Evolutionary conservation across 2,113 vertebrate species (phyloP).

Genomic region (Sterrhoptilus dennistouni): DNA sequence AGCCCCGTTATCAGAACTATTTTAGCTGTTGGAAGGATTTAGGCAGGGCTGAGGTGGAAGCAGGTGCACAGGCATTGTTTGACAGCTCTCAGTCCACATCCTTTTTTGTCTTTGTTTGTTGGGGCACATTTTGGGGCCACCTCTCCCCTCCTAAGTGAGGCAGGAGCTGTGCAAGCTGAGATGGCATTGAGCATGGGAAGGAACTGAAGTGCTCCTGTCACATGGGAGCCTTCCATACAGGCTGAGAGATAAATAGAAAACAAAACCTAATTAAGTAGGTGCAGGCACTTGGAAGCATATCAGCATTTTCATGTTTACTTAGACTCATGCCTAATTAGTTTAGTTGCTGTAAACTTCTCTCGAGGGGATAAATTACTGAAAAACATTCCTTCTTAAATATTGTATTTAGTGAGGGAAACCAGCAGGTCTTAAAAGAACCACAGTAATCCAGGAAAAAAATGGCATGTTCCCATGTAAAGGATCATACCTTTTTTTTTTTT

Average conservation of each 20-base stretch:
- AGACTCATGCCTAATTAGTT: slow-evolving; percentile 6
- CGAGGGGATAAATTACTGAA: background rate
- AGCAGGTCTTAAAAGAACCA: background rate
- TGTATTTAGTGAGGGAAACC: background rate
- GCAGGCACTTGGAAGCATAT: background rate
- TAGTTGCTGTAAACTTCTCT: slow-evolving; percentile 2
- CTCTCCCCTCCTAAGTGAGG: slow-evolving; percentile 80
- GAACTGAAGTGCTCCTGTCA: background rate
- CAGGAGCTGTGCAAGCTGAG: slow-evolving; percentile 87
- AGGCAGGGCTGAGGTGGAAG: background rate
- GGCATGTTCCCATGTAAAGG: background rate
- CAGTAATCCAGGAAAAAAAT: background rate
- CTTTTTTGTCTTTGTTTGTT: slow-evolving; percentile 54
- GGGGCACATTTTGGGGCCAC: slow-evolving; percentile 80
- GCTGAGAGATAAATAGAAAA: background rate
- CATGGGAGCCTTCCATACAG: background rate
- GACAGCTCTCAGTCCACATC: slow-evolving; percentile 71
- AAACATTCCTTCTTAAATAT: background rate
- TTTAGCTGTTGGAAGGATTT: background rate
- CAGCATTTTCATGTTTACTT: slow-evolving; percentile 38
- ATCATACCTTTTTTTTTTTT: background rate
- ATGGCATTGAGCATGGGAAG: background rate
- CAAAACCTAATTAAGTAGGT: background rate
- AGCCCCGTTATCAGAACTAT: background rate
- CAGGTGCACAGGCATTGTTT: background rate